phyloP scores from a whole-genome alignment of 2,888 invertebrate genomes.

The Cosmia pyralina region DNA sequence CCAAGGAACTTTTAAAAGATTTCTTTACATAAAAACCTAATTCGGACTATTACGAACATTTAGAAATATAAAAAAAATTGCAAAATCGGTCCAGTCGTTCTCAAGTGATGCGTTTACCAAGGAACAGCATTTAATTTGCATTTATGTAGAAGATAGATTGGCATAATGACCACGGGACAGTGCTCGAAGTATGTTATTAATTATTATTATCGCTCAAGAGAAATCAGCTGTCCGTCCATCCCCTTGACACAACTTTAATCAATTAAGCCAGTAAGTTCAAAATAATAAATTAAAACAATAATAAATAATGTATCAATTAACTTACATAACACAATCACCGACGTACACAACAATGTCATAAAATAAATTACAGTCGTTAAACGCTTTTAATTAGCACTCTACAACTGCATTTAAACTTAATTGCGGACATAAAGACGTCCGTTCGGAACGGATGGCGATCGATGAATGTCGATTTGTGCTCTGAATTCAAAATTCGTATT shows the following conservation, averaged over 20 bases:
- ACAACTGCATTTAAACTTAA: slow-evolving; percentile 35
- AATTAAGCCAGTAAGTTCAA: slow-evolving; percentile 2
- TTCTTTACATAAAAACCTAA: too few species aligned
- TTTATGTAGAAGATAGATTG: not conserved
- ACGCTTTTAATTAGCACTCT: slow-evolving; percentile 43
- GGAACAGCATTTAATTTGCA: not conserved
- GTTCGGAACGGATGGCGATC: slow-evolving; percentile 15
- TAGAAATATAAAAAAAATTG: too few species aligned
- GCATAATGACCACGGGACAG: not conserved
- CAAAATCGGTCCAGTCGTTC: too few species aligned
- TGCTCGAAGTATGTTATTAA: not conserved
- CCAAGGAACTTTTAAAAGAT: too few species aligned
- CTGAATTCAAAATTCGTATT: slow-evolving; percentile 50
- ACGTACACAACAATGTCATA: slow-evolving; percentile 32
- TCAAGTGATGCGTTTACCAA: too few species aligned
- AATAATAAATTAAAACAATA: slow-evolving; percentile 32
- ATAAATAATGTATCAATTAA: slow-evolving; percentile 40
- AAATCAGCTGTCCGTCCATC: not conserved
- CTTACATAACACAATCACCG: slow-evolving; percentile 26
- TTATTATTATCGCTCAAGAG: not conserved
- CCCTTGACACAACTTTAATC: slow-evolving; percentile 5
- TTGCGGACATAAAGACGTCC: slow-evolving; percentile 40
- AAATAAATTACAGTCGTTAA: slow-evolving; percentile 36
- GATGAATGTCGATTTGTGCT: slow-evolving; percentile 53
- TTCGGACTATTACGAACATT: too few species aligned